Evolutionary conservation across 2,797 vertebrate genomes (phyloP), one percentile per base, ranked within the genome.

Genomic region (Paguma larvata): DNA sequence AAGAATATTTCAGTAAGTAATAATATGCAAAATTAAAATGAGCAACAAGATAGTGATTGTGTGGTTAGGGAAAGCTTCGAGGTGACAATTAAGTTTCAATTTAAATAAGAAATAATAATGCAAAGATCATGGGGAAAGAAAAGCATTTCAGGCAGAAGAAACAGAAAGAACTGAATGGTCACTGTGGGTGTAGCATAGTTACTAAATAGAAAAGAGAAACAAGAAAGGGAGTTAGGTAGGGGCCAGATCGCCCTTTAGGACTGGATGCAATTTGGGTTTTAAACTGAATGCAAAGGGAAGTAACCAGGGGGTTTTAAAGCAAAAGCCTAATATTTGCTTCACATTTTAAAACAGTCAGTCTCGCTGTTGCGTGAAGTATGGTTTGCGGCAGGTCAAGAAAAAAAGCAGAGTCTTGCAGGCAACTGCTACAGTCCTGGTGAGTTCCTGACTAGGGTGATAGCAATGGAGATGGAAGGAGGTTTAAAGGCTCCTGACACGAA

Each of bases 61-160:
- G 27, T 46, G n/a, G 56, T 68, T 73, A 51, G 84, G 38, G 93
- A 89, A 86, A 41, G 44, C 62, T 92, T 89, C 75, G 30, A 84
- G 44, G 27, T 85, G 72, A 65, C 34, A 86, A n/a, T 96, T 68
- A 97, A 86, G 32, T 21, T 70, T 85, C 59, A 48, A 65, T 89
- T 93, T 91, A 79, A 91, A 41, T 32, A 83, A 46, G 51, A 18
- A 88, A 38, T 11, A 25, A 62, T 44, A 41, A 59, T 63, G n/a
- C 46, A 62, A 80, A 80, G 30, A 68, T 53, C 34, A 59, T 11
- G n/a, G 46, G 21, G 18, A 63, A 79, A 70, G 67, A 93, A 68
- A 80, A 89, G 46, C 70, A 59, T 63, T 79, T 85, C 62, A 80
- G 41, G 63, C 44, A 91, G 27, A 65, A 14, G 41, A 15, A 89